These are phyloP conservation scores for Progne subis DNA, from an alignment of 2,113 vertebrate genomes.

Conservation along the genomic window DNA sequence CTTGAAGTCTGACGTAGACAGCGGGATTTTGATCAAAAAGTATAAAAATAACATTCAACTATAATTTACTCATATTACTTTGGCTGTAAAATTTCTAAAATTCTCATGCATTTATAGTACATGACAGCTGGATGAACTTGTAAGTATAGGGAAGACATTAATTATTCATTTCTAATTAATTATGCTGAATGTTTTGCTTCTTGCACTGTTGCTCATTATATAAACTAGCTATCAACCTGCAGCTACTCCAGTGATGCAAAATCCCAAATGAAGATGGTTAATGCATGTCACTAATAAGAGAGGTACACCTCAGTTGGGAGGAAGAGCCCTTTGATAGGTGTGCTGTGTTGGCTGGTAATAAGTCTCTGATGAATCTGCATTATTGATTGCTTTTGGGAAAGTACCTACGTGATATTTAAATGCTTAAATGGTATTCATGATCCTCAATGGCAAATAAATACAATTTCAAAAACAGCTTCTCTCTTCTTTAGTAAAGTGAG, in stretches of 20 bases:
- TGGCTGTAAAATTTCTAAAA: neutral
- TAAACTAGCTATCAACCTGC: neutral
- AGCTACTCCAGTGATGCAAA: neutral
- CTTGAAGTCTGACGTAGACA: neutral
- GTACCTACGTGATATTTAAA: neutral
- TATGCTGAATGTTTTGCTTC: slow-evolving; percentile 27
- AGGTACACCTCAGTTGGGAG: neutral
- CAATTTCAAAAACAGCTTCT: neutral
- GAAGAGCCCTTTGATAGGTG: neutral
- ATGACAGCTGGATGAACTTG: slow-evolving; percentile 3
- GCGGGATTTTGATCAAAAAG: neutral
- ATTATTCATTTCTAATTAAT: slow-evolving; percentile 52
- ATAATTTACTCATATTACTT: neutral
- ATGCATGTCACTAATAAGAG: neutral
- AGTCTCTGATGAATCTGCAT: neutral
- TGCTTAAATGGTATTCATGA: neutral
- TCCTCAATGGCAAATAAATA: neutral
- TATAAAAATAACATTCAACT: neutral
- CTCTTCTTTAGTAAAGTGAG: neutral
- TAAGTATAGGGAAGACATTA: neutral
- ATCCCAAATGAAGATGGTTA: neutral
- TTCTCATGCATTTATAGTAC: neutral
- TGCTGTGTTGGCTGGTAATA: neutral
- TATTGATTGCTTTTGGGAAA: neutral
- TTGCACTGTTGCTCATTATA: neutral